Conservation (phyloP, 2,888 invertebrate genomes). For the Griposia aprilina region DNA sequence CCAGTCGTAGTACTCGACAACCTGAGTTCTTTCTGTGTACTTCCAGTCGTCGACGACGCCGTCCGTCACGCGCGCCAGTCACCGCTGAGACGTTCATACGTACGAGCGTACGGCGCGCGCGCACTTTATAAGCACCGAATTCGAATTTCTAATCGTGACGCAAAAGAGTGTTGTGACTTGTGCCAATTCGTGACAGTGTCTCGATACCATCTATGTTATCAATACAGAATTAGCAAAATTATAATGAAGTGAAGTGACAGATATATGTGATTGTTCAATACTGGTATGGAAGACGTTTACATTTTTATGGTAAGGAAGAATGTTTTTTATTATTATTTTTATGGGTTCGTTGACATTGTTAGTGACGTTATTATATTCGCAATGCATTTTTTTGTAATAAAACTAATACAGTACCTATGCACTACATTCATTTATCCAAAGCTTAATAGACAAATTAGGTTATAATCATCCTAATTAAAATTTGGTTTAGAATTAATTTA, state of each 20-base stretch:
- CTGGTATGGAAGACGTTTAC: conserved; percentile 76
- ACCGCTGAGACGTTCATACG: conserved; percentile 77
- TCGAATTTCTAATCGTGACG: conserved; percentile 79
- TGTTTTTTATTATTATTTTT: conserved; percentile 73
- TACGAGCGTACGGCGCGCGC: conserved; percentile 75
- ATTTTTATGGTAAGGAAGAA: conserved; percentile 84
- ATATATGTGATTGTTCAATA: conserved; percentile 83
- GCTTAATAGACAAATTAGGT: neutral
- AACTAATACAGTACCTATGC: neutral
- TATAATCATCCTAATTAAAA: neutral
- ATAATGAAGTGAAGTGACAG: conserved; percentile 78
- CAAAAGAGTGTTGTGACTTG: conserved; percentile 78
- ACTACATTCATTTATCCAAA: neutral
- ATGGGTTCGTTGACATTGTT: conserved; percentile 70
- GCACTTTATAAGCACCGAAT: conserved; percentile 70
- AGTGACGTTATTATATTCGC: conserved; percentile 47
- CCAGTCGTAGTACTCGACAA: conserved; percentile 82
- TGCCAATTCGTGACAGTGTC: conserved; percentile 75
- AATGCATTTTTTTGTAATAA: conserved; percentile 30
- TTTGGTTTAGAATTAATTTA: too few species aligned
- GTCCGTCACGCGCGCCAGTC: conserved; percentile 79
- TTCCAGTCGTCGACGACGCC: conserved; percentile 26
- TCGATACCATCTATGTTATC: conserved; percentile 73
- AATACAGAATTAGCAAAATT: conserved; percentile 66
- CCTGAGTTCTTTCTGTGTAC: conserved; percentile 72